Evolutionary conservation across 1,140 invertebrate genomes (phyloP).

Genomic region (Harlomillsia oculata): DNA sequence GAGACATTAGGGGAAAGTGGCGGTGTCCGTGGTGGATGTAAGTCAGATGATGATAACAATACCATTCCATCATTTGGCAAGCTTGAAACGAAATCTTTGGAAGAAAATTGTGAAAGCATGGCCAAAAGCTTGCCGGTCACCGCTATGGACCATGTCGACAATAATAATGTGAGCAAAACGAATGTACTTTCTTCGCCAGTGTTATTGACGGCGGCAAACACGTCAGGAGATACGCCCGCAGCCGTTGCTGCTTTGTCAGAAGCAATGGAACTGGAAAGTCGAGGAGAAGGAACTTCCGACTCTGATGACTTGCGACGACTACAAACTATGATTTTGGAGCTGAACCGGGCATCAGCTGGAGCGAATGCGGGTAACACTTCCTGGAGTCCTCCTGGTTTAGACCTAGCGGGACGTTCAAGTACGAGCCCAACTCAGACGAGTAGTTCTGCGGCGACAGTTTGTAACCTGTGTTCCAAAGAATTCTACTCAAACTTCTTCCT

Average conservation of each 20-base stretch:
- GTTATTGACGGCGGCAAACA: too few relatives aligned
- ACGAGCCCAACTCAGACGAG: conserved; percentile 17
- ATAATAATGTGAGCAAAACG: conserved; percentile 4
- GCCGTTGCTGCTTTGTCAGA: background rate
- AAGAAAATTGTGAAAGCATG: background rate
- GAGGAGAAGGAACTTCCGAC: conserved; percentile 36
- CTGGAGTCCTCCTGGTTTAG: conserved; percentile 45
- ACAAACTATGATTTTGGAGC: conserved; percentile 81
- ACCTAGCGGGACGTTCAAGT: conserved; percentile 23
- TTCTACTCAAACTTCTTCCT: conserved; percentile 52
- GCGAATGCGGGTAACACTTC: conserved; percentile 42
- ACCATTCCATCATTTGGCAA: too few relatives aligned
- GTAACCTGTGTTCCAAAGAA: conserved; percentile 49
- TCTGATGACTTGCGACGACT: conserved; percentile 70
- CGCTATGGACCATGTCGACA: conserved; percentile 1
- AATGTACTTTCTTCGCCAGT: background rate
- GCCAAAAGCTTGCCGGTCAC: background rate
- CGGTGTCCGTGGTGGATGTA: background rate
- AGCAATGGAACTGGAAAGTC: conserved; percentile 8
- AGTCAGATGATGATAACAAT: background rate
- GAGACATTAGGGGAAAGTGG: background rate
- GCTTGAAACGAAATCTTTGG: too few relatives aligned
- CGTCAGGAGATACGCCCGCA: conserved; percentile 31
- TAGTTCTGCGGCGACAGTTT: conserved; percentile 25
- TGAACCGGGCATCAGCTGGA: conserved; percentile 59